Evolutionary conservation across 2,113 vertebrate genomes (phyloP).

Genomic region (Lagopus leucura): DNA sequence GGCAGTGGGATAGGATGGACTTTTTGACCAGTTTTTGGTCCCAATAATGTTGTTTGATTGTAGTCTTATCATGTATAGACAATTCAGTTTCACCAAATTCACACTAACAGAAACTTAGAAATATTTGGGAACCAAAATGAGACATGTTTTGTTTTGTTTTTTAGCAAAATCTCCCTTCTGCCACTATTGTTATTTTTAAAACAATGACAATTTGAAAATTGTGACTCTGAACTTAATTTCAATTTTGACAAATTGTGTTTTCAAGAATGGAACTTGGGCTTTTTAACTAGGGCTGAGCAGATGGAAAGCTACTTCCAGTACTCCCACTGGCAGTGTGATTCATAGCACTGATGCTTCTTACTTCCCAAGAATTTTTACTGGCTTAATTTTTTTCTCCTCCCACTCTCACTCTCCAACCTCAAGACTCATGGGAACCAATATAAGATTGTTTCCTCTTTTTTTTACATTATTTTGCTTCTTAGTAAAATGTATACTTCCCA

Average conservation of each 20-base stretch:
- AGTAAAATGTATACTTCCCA: not conserved
- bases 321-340: conserved; percentile 30
- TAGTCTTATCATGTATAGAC: not conserved
- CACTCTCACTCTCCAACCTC: not conserved
- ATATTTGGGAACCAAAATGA: not conserved
- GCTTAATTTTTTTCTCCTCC: conserved; percentile 12
- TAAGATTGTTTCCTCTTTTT: not conserved
- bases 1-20: not conserved
- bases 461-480: not conserved
- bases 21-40: not conserved
- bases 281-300: not conserved
- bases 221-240: not conserved
- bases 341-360: not conserved
- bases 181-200: not conserved
- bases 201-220: not conserved
- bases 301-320: conserved; percentile 34
- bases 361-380: conserved; percentile 24
- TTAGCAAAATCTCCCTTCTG: not conserved
- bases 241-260: not conserved
- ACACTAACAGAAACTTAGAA: not conserved
- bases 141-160: not conserved
- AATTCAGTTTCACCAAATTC: not conserved
- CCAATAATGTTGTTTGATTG: not conserved
- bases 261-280: not conserved
- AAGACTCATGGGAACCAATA: not conserved